A percentile compares a stretch with the other conserved stretches of the same genome.
Evolutionary conservation across 2,797 vertebrate genomes (phyloP).

Genomic region (Thripadectes ignobilis): DNA sequence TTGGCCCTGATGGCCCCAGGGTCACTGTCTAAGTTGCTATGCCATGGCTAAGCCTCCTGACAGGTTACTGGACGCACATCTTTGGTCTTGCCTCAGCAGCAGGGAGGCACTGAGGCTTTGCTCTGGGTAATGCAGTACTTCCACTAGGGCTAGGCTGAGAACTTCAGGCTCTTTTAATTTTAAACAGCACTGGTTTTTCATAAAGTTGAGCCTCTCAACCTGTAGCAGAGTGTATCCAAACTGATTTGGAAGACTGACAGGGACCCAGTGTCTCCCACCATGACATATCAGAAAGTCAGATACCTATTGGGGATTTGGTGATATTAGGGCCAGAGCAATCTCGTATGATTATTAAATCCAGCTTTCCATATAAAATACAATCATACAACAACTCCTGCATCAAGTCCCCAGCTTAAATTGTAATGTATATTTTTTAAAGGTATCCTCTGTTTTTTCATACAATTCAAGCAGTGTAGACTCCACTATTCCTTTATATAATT

Average conservation of each 20-base stretch:
- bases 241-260: not conserved
- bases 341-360: not conserved
- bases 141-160: not conserved
- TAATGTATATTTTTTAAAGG: not conserved
- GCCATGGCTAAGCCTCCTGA: not conserved
- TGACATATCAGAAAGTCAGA: not conserved
- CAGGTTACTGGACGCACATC: not conserved
- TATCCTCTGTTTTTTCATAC: not conserved
- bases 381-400: not conserved
- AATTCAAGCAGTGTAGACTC: not conserved
- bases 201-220: not conserved
- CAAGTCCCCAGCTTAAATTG: not conserved
- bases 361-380: not conserved
- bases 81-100: not conserved
- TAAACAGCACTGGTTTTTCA: not conserved
- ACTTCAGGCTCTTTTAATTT: not conserved
- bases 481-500: not conserved
- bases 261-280: not conserved
- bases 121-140: not conserved
- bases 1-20: not conserved
- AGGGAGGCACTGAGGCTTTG: not conserved
- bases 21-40: not conserved
- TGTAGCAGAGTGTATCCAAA: not conserved
- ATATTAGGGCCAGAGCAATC: not conserved
- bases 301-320: not conserved